phyloP scores from a whole-genome alignment of 2,797 vertebrate genomes.

The Eulemur rubriventer region DNA sequence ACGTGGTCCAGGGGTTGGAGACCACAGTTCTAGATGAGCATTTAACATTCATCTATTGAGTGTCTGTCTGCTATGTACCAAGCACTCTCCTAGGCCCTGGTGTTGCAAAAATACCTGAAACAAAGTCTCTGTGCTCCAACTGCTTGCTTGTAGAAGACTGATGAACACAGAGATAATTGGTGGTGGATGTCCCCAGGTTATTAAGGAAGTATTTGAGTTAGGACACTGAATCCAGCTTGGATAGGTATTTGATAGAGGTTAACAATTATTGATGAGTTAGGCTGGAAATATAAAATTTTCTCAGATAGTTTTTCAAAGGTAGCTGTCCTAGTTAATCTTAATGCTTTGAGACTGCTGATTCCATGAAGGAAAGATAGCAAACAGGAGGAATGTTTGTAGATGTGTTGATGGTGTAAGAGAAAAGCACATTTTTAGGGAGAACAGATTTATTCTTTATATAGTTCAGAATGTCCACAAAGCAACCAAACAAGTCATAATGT shows the following conservation, averaged over 20 bases:
- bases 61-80: not conserved
- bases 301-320: slow-evolving; percentile 57
- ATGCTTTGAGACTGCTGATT: not conserved
- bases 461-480: not conserved
- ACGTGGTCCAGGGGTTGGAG: too few relatives aligned
- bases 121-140: too few relatives aligned
- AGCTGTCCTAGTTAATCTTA: slow-evolving; percentile 38
- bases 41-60: not conserved
- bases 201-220: not conserved
- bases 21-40: not conserved
- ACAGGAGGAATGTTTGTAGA: not conserved
- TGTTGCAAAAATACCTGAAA: not conserved
- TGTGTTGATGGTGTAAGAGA: not conserved
- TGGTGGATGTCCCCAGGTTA: not conserved
- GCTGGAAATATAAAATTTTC: slow-evolving; percentile 46
- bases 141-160: not conserved
- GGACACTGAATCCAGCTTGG: not conserved
- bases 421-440: not conserved
- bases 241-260: not conserved
- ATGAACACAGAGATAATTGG: not conserved
- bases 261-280: slow-evolving; percentile 52
- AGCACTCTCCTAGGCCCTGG: not conserved
- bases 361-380: slow-evolving; percentile 48
- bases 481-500: not conserved
- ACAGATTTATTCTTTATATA: not conserved